Conservation (phyloP, 2,888 invertebrate species). For the Oegoconia quadripuncta region DNA sequence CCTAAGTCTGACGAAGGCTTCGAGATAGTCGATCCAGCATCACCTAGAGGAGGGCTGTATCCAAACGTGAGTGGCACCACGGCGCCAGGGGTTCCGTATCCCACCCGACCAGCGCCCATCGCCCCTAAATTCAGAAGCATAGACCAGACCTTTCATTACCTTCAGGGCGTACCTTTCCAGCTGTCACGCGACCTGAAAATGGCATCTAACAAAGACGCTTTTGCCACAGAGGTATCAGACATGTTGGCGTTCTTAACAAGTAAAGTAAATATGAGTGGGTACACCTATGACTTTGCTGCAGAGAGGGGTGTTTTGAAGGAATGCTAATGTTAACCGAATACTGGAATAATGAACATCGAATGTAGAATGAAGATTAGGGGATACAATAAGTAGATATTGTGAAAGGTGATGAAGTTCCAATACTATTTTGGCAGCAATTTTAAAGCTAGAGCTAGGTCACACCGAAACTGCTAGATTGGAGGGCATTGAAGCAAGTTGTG, state of each 20-base stretch:
- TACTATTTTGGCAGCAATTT: no score
- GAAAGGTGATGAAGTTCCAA: no score
- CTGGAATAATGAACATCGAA: no score
- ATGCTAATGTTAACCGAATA: slow-evolving; percentile 41
- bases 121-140: slow-evolving; percentile 28
- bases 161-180: slow-evolving; percentile 78
- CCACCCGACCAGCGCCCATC: slow-evolving; percentile 54
- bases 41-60: slow-evolving; percentile 48
- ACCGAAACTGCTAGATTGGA: no score
- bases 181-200: slow-evolving; percentile 68
- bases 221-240: slow-evolving; percentile 71
- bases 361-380: no score
- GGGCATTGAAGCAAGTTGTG: no score
- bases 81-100: slow-evolving; percentile 30
- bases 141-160: slow-evolving; percentile 64
- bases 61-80: slow-evolving; percentile 49
- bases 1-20: slow-evolving; percentile 60
- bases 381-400: no score
- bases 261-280: slow-evolving; percentile 58
- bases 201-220: slow-evolving; percentile 64
- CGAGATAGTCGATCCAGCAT: slow-evolving; percentile 53
- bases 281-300: slow-evolving; percentile 72
- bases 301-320: slow-evolving; percentile 79
- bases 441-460: no score
- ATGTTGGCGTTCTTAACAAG: slow-evolving; percentile 72